These are phyloP conservation scores for Zelostemma sp. DNA, from an alignment of 1,140 invertebrate genomes.

Conservation along the genomic window DNA sequence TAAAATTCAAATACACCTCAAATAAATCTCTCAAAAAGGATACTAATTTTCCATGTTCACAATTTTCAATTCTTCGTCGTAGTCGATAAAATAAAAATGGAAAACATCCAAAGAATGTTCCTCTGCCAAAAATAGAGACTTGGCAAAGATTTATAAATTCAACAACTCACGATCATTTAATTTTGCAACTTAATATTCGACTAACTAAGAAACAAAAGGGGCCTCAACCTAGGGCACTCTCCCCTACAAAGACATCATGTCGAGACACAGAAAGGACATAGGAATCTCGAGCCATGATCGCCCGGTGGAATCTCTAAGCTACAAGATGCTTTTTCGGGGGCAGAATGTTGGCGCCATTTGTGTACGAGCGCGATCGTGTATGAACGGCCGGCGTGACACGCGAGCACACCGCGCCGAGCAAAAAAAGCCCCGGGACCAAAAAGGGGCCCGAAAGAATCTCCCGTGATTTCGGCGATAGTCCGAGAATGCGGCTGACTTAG, in stretches of 20 bases:
- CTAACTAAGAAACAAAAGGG: too few species aligned
- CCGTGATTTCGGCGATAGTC: slow-evolving; percentile 28
- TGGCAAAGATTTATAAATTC: too few species aligned
- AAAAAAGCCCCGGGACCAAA: slow-evolving; percentile 8
- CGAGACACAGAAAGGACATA: slow-evolving; percentile 21
- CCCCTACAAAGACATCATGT: slow-evolving; percentile 42
- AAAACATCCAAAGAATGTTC: too few species aligned
- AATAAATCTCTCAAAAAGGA: too few species aligned
- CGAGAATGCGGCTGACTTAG: slow-evolving; percentile 18
- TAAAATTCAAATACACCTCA: too few species aligned
- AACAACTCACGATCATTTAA: too few species aligned
- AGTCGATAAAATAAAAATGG: too few species aligned
- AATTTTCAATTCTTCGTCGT: too few species aligned
- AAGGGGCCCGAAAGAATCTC: slow-evolving; percentile 35
- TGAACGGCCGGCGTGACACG: slow-evolving; percentile 34
- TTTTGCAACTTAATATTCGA: too few species aligned
- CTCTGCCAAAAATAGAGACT: too few species aligned
- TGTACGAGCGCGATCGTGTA: slow-evolving; percentile 33
- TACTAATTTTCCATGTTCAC: too few species aligned
- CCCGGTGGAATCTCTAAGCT: slow-evolving; percentile 50
- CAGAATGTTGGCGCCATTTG: slow-evolving; percentile 61
- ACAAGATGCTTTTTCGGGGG: slow-evolving; percentile 56
- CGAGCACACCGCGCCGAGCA: slow-evolving; percentile 14
- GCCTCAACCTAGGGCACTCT: too few species aligned
- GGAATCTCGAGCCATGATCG: slow-evolving; percentile 19